Evolutionary conservation across 2,113 vertebrate species (phyloP).

Genomic region (Prunella himalayana): DNA sequence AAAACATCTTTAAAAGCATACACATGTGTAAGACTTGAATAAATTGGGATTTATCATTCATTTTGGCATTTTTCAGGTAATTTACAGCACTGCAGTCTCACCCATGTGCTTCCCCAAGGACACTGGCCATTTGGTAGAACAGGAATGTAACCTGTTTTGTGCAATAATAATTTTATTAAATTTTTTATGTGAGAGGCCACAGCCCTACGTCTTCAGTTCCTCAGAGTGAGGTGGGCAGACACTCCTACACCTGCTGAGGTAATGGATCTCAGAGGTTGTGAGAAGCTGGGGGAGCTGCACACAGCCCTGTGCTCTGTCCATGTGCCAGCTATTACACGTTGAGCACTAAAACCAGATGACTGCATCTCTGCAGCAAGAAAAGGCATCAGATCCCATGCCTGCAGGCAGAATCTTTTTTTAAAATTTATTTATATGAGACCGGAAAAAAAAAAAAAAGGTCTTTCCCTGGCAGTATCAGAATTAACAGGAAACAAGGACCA

Average conservation of each 20-base stretch:
- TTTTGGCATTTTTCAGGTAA: background rate
- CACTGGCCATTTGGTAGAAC: background rate
- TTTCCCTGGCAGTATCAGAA: background rate
- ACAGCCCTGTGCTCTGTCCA: background rate
- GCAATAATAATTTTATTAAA: background rate
- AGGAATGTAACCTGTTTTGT: background rate
- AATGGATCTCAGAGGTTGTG: background rate
- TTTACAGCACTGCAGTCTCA: background rate
- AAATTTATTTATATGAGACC: background rate
- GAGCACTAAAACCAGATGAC: slow-evolving; percentile 36
- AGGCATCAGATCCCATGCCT: slow-evolving; percentile 12
- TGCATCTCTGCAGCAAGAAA: background rate
- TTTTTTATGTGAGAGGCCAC: background rate
- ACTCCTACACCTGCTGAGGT: slow-evolving; percentile 7
- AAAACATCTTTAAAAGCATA: background rate
- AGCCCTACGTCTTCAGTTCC: background rate
- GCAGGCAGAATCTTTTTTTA: background rate
- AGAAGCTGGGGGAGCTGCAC: background rate
- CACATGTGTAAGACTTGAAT: background rate
- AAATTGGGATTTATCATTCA: background rate
- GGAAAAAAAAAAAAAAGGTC: background rate
- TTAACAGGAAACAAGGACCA: slow-evolving; percentile 26
- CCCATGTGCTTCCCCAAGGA: background rate
- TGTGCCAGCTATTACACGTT: slow-evolving; percentile 7
- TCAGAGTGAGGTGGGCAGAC: background rate